Percentiles rank a stretch among this genome's conserved stretches.
These are phyloP conservation scores for Pseudococcus viburni DNA, from an alignment of 2,888 invertebrate species.

Conservation along the genomic window DNA sequence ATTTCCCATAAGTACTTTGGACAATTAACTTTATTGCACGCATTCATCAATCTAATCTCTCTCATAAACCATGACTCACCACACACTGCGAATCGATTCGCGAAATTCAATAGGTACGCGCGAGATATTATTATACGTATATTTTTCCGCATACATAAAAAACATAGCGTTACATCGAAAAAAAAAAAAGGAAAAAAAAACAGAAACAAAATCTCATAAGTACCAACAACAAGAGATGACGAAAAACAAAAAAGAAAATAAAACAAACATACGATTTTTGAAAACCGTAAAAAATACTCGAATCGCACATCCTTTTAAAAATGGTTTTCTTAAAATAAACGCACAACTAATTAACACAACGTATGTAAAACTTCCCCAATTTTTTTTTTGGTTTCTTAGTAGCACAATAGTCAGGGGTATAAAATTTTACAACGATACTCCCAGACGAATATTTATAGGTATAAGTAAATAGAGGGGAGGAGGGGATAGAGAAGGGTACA, in stretches of 20 bases:
- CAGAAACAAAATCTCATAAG: not conserved
- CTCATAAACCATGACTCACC: too few species aligned
- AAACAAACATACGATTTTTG: not conserved
- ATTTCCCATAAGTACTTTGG: too few species aligned
- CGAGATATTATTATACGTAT: not conserved
- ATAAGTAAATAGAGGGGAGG: not conserved
- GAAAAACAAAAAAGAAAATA: not conserved
- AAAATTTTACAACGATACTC: not conserved
- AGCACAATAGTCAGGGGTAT: not conserved
- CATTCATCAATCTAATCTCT: too few species aligned
- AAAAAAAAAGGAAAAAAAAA: not conserved
- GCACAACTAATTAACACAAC: slow-evolving; percentile 12
- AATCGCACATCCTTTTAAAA: not conserved
- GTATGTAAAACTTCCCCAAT: not conserved
- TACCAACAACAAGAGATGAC: not conserved
- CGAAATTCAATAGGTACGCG: too few species aligned
- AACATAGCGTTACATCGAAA: not conserved
- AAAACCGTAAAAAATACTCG: slow-evolving; percentile 5
- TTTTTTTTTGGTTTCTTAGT: not conserved
- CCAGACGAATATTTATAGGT: not conserved
- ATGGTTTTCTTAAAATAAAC: not conserved
- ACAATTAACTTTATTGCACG: too few species aligned
- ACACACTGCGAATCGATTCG: too few species aligned
- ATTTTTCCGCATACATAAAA: not conserved
- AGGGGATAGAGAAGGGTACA: not conserved